Evolutionary conservation across 2,113 vertebrate species (phyloP).

Genomic region (Carettochelys insculpta): DNA sequence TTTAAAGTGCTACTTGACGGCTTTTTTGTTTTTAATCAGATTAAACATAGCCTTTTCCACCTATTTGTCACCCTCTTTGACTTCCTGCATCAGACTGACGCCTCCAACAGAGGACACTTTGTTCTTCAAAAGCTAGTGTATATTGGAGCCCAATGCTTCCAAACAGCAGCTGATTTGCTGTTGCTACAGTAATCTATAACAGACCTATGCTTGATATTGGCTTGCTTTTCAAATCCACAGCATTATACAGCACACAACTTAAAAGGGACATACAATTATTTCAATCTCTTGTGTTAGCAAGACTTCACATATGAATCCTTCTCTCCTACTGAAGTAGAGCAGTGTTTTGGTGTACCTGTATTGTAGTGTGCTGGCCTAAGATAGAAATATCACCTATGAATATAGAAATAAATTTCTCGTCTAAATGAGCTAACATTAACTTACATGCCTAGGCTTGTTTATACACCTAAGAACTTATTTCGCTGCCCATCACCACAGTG

Average conservation of each 20-base stretch:
- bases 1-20: no score
- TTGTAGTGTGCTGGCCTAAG: neutral
- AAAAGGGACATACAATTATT: neutral
- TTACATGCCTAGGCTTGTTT: neutral
- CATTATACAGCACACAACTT: neutral
- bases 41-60: neutral
- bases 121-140: neutral
- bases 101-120: neutral
- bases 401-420: neutral
- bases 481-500: neutral
- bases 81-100: neutral
- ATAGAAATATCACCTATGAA: neutral
- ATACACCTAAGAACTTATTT: neutral
- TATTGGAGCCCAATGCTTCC: neutral
- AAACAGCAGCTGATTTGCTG: neutral
- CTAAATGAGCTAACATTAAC: neutral
- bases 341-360: neutral
- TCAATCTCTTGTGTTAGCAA: neutral
- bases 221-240: neutral
- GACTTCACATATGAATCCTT: neutral
- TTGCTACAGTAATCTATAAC: neutral
- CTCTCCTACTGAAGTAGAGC: neutral
- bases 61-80: accelerated
- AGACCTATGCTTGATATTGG: neutral
- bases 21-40: no score